A percentile compares a stretch with the other conserved stretches of the same genome.
Conservation (phyloP, 2,888 invertebrate species). For the Eilema sororculum region DNA sequence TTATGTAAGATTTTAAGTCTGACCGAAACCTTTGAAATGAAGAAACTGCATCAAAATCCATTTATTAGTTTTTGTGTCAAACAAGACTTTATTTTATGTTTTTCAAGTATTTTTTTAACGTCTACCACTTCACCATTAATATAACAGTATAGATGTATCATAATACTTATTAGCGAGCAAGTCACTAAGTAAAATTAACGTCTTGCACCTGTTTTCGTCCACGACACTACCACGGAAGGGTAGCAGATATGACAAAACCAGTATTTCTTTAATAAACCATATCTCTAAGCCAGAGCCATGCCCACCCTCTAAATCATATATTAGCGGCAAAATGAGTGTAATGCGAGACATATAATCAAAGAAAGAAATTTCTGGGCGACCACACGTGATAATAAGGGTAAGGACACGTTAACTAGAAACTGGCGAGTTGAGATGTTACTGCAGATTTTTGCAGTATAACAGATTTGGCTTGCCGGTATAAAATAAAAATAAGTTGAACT, state of each 20-base stretch:
- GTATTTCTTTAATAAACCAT: constrained; percentile 57
- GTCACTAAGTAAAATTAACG: constrained; percentile 23
- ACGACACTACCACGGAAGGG: constrained; percentile 12
- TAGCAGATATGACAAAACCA: constrained; percentile 31
- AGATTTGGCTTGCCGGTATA: too few species aligned
- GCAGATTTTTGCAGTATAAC: neutral
- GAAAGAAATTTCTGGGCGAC: constrained; percentile 77
- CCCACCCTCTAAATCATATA: constrained; percentile 82
- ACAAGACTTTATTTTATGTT: too few species aligned
- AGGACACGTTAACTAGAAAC: constrained; percentile 25
- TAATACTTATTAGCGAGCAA: neutral
- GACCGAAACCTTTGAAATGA: too few species aligned
- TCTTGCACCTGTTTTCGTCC: constrained; percentile 38
- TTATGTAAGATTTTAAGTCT: too few species aligned
- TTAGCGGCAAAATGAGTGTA: constrained; percentile 84
- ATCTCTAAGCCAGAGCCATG: constrained; percentile 51
- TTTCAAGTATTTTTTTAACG: too few species aligned
- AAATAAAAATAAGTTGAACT: too few species aligned
- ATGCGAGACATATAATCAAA: constrained; percentile 84
- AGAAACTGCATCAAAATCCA: too few species aligned
- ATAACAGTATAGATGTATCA: too few species aligned
- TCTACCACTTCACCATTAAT: too few species aligned
- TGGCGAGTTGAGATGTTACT: constrained; percentile 42
- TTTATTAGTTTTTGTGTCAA: too few species aligned
- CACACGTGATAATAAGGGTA: constrained; percentile 65